Evolutionary conservation across 1,140 invertebrate species (phyloP).

Genomic region (Mylabris phalerata): DNA sequence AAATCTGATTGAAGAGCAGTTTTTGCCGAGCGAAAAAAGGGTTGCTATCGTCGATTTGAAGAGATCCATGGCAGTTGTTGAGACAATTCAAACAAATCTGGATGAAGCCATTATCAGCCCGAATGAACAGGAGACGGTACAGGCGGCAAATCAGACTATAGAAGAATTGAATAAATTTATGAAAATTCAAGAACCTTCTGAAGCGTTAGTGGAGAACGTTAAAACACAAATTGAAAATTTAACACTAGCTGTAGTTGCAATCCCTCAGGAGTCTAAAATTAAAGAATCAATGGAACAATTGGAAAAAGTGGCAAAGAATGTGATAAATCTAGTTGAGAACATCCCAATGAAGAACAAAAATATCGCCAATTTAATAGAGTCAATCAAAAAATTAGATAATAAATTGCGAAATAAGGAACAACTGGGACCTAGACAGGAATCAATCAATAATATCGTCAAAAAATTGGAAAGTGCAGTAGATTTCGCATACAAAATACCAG

Average conservation of each 20-base stretch:
- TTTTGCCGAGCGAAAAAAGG: slow-evolving; percentile 15
- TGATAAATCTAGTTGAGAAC: slow-evolving; percentile 37
- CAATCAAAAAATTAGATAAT: background rate
- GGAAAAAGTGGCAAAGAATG: slow-evolving; percentile 38
- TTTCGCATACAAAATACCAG: background rate
- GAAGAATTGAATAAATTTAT: slow-evolving; percentile 26
- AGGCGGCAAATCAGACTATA: slow-evolving; percentile 27
- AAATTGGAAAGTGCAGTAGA: background rate
- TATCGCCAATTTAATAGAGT: background rate
- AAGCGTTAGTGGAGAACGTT: slow-evolving; percentile 24
- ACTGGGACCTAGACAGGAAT: background rate
- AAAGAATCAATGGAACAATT: slow-evolving; percentile 34
- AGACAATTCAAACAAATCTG: slow-evolving; percentile 28
- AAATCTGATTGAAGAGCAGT: slow-evolving; percentile 35
- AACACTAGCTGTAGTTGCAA: slow-evolving; percentile 30
- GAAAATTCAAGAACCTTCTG: slow-evolving; percentile 1
- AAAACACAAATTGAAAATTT: slow-evolving; percentile 35
- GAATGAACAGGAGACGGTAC: slow-evolving; percentile 28
- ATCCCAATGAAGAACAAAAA: slow-evolving; percentile 18
- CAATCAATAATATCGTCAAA: background rate
- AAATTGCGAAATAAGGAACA: background rate
- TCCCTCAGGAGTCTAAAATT: slow-evolving; percentile 27
- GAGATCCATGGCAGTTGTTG: slow-evolving; percentile 44
- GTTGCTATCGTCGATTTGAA: slow-evolving; percentile 47
- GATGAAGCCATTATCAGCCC: slow-evolving; percentile 1